Conservation (phyloP, 2,113 vertebrate genomes). For the Paramormyrops kingsleyae region DNA sequence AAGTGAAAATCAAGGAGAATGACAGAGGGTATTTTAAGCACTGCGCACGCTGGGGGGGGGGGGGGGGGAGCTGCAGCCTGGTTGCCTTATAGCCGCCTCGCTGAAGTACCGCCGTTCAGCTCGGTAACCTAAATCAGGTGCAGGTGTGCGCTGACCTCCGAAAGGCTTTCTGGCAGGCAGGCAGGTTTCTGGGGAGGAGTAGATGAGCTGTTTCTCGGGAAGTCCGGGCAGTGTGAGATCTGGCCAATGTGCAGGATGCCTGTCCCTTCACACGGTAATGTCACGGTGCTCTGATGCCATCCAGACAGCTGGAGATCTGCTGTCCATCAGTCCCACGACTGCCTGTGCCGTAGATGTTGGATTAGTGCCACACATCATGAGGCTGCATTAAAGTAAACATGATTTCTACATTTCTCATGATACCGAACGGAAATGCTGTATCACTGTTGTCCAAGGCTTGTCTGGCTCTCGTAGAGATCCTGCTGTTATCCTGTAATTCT, state of each 20-base stretch:
- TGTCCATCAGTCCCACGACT: background rate
- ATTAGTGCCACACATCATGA: background rate
- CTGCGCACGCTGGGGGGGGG: background rate
- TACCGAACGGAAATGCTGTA: background rate
- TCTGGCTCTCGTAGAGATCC: background rate
- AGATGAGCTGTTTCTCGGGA: background rate
- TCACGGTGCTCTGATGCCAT: background rate
- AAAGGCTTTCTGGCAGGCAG: background rate
- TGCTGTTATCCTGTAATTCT: background rate
- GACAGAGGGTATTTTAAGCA: background rate
- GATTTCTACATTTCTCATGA: background rate
- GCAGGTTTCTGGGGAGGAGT: background rate
- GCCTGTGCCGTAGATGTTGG: background rate
- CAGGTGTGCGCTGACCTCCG: background rate
- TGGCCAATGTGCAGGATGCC: background rate
- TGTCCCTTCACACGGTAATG: background rate
- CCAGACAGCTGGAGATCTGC: background rate
- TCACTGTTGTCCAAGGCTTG: background rate
- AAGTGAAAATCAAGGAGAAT: background rate
- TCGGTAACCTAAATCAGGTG: background rate
- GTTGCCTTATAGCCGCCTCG: background rate
- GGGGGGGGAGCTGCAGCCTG: background rate
- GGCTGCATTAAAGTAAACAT: background rate
- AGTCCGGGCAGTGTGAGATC: background rate
- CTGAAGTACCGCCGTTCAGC: background rate